Evolutionary conservation across 2,797 vertebrate genomes (phyloP).

Genomic region (Atherinosoma microstoma): DNA sequence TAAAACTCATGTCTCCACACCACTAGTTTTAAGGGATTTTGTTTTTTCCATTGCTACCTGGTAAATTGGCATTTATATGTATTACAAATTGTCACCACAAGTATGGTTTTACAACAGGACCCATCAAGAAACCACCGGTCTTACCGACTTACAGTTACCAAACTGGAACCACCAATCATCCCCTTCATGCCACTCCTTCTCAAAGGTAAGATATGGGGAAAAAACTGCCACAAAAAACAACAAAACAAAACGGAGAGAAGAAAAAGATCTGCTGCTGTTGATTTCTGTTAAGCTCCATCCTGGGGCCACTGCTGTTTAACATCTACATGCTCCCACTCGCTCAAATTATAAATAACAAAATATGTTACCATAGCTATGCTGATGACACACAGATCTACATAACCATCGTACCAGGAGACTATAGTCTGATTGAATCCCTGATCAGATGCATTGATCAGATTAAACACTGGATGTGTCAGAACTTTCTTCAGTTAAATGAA

Average conservation of each 20-base stretch:
- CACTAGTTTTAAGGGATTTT: background rate
- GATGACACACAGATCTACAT: too few species aligned
- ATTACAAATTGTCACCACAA: background rate
- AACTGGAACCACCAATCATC: constrained; percentile 96
- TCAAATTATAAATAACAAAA: too few species aligned
- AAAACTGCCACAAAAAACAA: background rate
- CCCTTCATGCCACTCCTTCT: constrained; percentile 98
- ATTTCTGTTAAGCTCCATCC: too few species aligned
- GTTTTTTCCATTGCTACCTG: background rate
- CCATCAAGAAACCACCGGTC: constrained; percentile 96
- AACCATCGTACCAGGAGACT: too few species aligned
- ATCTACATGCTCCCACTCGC: too few species aligned
- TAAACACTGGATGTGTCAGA: too few species aligned
- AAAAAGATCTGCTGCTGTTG: background rate
- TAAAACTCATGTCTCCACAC: background rate
- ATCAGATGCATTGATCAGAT: too few species aligned
- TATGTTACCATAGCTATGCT: too few species aligned
- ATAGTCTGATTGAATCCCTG: too few species aligned
- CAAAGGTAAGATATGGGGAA: constrained; percentile 86
- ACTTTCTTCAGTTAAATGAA: too few species aligned
- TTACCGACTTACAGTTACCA: constrained; percentile 94
- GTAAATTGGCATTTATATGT: background rate
- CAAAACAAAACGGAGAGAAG: background rate
- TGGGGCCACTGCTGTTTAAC: too few species aligned
- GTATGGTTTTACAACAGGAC: constrained; percentile 83